Conservation (phyloP, 2,797 vertebrate species). For the Thamnophis elegans region DNA sequence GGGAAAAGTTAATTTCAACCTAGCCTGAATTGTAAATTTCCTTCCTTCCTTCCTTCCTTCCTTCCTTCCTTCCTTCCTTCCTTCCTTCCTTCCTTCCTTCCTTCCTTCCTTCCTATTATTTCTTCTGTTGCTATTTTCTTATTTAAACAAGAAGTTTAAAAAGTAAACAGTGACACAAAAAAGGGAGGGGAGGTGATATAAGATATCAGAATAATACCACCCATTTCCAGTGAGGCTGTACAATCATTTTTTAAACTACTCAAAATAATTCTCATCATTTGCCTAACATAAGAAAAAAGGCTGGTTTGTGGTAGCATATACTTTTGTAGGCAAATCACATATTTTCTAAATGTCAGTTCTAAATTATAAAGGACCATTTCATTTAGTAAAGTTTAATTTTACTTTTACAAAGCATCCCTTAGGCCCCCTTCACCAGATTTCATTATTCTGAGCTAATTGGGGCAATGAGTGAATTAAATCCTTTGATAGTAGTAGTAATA, state of each 20-base stretch:
- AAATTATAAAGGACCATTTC: not conserved
- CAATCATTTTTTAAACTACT: not conserved
- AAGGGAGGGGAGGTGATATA: not conserved
- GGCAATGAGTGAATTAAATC: not conserved
- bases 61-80: too few relatives aligned
- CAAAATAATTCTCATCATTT: not conserved
- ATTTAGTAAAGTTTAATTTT: not conserved
- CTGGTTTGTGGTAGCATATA: not conserved
- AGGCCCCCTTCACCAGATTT: not conserved
- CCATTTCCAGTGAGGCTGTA: conserved; percentile 30
- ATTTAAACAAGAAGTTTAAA: conserved; percentile 37
- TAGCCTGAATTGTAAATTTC: not conserved
- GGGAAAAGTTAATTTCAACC: not conserved
- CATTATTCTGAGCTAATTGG: not conserved
- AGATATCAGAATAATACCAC: not conserved
- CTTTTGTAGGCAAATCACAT: not conserved
- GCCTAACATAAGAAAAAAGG: not conserved
- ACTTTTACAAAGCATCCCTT: not conserved
- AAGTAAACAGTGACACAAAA: not conserved
- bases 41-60: not conserved
- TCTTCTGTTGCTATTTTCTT: conserved; percentile 22
- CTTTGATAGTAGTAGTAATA: not conserved
- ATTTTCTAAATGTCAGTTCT: not conserved
- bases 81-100: too few relatives aligned
- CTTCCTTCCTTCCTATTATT: conserved; percentile 2